Evolutionary conservation across 2,888 invertebrate species (phyloP).

Genomic region (Thymelicus sylvestris): DNA sequence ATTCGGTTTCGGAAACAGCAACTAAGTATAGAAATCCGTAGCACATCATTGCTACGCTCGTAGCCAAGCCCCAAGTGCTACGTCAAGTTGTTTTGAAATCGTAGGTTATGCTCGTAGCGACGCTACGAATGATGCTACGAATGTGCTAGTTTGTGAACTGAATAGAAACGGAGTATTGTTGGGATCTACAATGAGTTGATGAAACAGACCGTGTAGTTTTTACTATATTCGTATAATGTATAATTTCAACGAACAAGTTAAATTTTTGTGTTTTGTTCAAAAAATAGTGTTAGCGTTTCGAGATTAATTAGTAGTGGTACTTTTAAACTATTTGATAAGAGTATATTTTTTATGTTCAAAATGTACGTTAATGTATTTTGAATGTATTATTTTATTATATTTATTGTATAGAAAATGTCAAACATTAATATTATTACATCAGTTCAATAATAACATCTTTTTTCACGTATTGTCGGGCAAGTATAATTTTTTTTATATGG

Average conservation of each 20-base stretch:
- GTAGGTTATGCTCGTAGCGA: constrained; percentile 18
- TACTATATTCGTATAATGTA: neutral
- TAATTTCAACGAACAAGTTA: neutral
- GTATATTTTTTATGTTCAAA: too few relatives aligned
- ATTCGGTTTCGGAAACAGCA: neutral
- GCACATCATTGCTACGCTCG: constrained; percentile 25
- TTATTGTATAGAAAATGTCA: too few relatives aligned
- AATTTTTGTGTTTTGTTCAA: neutral
- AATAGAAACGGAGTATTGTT: constrained; percentile 18
- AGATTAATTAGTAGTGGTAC: too few relatives aligned
- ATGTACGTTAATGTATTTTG: too few relatives aligned
- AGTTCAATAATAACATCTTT: too few relatives aligned
- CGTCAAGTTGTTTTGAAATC: constrained; percentile 40
- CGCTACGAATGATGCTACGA: constrained; percentile 25
- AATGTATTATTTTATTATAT: too few relatives aligned
- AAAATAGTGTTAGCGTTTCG: too few relatives aligned
- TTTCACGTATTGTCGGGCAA: too few relatives aligned
- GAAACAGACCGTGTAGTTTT: constrained; percentile 4
- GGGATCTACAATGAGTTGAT: constrained; percentile 11
- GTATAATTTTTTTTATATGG: too few relatives aligned
- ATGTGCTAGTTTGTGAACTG: constrained; percentile 15
- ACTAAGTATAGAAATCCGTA: neutral
- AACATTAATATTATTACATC: too few relatives aligned
- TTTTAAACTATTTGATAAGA: too few relatives aligned
- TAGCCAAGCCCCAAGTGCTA: constrained; percentile 38